Evolutionary conservation across 1,140 invertebrate species (phyloP), one percentile per base, ranked within the genome.

Genomic region (Zelostemma sp.): DNA sequence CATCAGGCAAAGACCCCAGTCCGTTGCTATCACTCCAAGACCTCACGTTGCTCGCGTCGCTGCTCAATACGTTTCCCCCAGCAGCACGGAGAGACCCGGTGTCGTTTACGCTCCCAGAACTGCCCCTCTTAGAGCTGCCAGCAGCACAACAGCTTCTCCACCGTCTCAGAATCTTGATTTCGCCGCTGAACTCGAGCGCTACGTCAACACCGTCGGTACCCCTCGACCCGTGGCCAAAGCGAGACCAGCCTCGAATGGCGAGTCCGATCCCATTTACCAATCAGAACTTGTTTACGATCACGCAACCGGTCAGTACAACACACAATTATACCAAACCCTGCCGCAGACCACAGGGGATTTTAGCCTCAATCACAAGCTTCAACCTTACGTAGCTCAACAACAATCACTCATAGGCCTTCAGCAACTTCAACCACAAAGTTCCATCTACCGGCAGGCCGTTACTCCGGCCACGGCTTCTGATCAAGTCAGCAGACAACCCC

Each of bases 271-370:
- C 35, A 86, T 93, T 61, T 93, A 93, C 80, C 90, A 91, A 46
- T 92, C 92, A 14, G 91, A 93, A 73, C 82, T 94, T 5, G 88
- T 93, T 0, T 94, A 89, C 81, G 92, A 94, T 82, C 92, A 92
- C 33, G 76, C 87, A n/a, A 90, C 89, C 65, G 92, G 92, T 57
- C 90, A 92, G 76, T 94, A 94, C 87, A 92, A 93, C 74, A 93
- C 92, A 9, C 90, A 93, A 61, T 84, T 93, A 18, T 93, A 90
- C 85, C 93, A 94, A 81, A 88, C 88, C 21, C 81, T 93, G 45
- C 92, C 93, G 11, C 91, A 93, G 78, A 90, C 88, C 16, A 87
- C 89, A 57, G 91, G 91, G 58, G 90, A 92, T 61, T 87, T 91
- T 70, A 88, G 88, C 56, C 79, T 93, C 50, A 92, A 89, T 81